These are phyloP conservation scores for Manis crassicaudata DNA, from an alignment of 2,797 vertebrate genomes.

Conservation along the genomic window DNA sequence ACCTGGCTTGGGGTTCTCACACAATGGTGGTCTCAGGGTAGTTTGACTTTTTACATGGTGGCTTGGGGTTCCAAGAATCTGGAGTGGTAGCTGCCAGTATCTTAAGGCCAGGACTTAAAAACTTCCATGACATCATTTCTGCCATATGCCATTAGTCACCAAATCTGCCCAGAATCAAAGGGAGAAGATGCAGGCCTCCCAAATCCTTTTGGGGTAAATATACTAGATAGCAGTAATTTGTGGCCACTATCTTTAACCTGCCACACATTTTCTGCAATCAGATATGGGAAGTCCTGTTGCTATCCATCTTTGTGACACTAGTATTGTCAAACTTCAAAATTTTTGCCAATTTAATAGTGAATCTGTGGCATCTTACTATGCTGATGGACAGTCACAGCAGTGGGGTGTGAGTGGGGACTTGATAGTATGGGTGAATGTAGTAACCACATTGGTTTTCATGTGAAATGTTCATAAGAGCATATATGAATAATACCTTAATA, in stretches of 20 bases:
- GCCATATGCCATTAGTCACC: background rate
- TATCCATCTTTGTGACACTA: background rate
- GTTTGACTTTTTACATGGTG: background rate
- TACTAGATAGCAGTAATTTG: background rate
- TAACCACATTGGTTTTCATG: no score
- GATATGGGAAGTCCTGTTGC: background rate
- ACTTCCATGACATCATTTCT: background rate
- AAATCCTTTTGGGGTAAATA: background rate
- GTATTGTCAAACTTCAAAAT: background rate
- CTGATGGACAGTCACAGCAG: no score
- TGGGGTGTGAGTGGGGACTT: no score
- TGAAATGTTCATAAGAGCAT: no score
- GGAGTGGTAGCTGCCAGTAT: background rate
- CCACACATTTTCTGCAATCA: background rate
- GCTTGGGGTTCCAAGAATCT: background rate
- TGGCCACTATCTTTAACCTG: background rate
- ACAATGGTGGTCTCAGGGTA: background rate
- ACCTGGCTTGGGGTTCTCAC: background rate
- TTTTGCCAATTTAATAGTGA: background rate
- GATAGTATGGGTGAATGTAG: no score
- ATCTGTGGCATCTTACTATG: no score
- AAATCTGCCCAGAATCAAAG: background rate
- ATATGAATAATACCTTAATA: no score
- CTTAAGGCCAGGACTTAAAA: background rate
- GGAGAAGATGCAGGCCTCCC: background rate